Base-by-base conservation (phyloP, 2,113 vertebrate species). In the Leucosticte australis region DNA sequence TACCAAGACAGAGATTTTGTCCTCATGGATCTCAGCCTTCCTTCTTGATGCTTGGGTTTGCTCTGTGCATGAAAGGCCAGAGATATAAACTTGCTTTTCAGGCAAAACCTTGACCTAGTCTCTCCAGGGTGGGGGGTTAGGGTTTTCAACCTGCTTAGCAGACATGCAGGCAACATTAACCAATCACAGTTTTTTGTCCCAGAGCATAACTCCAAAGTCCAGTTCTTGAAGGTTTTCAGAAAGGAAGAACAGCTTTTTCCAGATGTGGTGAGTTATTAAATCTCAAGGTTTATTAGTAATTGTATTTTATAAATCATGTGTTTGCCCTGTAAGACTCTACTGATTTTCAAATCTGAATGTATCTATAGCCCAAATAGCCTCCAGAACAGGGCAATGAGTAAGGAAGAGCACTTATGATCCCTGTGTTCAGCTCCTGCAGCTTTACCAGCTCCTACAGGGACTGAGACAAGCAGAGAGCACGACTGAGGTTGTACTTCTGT, bases 231-330 rank as follows among this genome's bases (percentile, higher is more conserved):
- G 55, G 9, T 52, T 90, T 94, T 74, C 63, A 65, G 74, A 94
- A 85, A 89, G 39, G 49, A 94, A 64, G 76, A 94, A 46, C 84
- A 73, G 49, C 67, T 59, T 75, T 92, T 87, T 62, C 82, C 89
- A 95, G 49, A 97, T 93, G 90, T 91, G 97, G 97, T 97, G 86
- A 97, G 96, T 97, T 94, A 59, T 7, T 84, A 33, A 71, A 53
- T 42, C 18, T 44, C 41, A 44, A 65, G 28, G 10, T 49, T 81
- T 83, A 49, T 68, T 74, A 52, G 27, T 44, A 80, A 60, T 42
- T 49, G 22, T 1, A 6, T 62, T 68, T 27, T 62, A 46, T 69
- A 59, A 81, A 39, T 68, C 3, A 47, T 19, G 4, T n/a, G 8
- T 7, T 92, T 75, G 70, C n/a, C 52, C 42, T 74, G n/a, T 33